Base-by-base conservation (phyloP, 2,797 vertebrate genomes). In the Malurus leucopterus region DNA sequence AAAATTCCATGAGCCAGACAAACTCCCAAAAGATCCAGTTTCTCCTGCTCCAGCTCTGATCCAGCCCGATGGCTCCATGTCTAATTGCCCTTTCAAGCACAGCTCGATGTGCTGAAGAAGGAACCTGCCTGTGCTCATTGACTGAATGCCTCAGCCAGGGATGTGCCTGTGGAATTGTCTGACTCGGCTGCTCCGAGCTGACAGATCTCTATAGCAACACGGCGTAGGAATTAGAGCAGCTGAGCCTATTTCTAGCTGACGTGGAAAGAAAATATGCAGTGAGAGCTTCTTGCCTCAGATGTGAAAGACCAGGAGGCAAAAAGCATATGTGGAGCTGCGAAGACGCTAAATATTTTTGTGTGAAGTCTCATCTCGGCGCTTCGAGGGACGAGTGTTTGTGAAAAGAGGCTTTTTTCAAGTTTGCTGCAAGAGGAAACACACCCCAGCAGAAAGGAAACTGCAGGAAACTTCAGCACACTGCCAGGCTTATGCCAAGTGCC, bases 251-350 rank as follows among this genome's bases (percentile, higher is more conserved):
- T 77, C 81, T 9, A 72, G 75, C 74, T 62, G 62, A 62, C 46
- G 24, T 0, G 15, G 46, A 46, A 69, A 73, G 73, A 78, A 91
- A 93, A 92, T 74, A 84, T 58, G 67, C 85, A 88, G 83, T 0
- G 76, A 87, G 82, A 89, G 93, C 79, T 75, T 72, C 85, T 69
- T n/a, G 64, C 59, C 79, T 94, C 49, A 40, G 72, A 87, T 44
- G 89, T 76, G 82, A 93, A 89, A 95, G 91, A 89, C 78, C 92
- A 83, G 63, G 75, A 91, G 75, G 92, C 90, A 94, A 95, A 92
- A 95, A 91, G 41, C 91, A 69, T 89, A 83, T 63, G 91, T 10
- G 40, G 41, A 84, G 53, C 5, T 57, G 89, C 71, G 85, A 68
- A 38, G 84, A 89, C 8, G 84, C n/a, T 78, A 75, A 92, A 75